Percentiles rank a stretch among this genome's conserved stretches.
Conservation (phyloP, 2,797 vertebrate genomes). For the Rhynchotus rufescens region DNA sequence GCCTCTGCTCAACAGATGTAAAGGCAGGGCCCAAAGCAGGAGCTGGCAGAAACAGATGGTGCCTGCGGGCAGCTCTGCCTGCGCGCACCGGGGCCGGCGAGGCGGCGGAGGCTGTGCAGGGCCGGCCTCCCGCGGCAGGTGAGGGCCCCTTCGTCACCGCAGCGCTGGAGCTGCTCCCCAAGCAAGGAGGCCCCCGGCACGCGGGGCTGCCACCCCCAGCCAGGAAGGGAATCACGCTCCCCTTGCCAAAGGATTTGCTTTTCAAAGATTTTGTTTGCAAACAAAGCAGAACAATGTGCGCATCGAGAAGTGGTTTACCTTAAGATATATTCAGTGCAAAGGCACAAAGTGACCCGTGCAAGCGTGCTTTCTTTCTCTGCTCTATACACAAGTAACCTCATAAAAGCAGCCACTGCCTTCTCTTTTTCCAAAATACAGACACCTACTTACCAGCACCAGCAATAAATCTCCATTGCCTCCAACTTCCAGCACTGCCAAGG, state of each 20-base stretch:
- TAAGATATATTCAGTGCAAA: conserved; percentile 55
- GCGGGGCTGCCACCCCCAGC: conserved; percentile 19
- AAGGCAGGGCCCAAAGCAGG: conserved; percentile 76
- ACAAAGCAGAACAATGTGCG: conserved; percentile 61
- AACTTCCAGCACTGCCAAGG: conserved; percentile 56
- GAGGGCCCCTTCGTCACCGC: conserved; percentile 90
- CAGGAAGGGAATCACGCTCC: conserved; percentile 31
- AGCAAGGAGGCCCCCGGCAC: conserved; percentile 82
- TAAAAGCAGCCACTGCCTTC: conserved; percentile 67
- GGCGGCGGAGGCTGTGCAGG: no score
- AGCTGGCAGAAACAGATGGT: conserved; percentile 88
- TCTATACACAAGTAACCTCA: conserved; percentile 63
- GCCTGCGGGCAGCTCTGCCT: conserved; percentile 83
- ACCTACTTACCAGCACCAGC: conserved; percentile 22
- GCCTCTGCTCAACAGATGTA: conserved; percentile 83
- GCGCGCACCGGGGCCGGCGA: no score
- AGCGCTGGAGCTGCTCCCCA: conserved; percentile 85
- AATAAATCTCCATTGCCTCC: conserved; percentile 72
- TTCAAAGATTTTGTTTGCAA: conserved; percentile 37
- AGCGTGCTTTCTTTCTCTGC: conserved; percentile 49
- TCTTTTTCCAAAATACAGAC: conserved; percentile 63
- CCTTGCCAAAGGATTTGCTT: background rate
- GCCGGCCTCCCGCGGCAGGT: conserved; percentile 67
- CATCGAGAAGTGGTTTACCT: conserved; percentile 60
- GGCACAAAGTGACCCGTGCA: conserved; percentile 6